A percentile compares a stretch with the other conserved stretches of the same genome.
Evolutionary conservation across 2,888 invertebrate species (phyloP).

Genomic region (Aphelenchoides bicaudatus): DNA sequence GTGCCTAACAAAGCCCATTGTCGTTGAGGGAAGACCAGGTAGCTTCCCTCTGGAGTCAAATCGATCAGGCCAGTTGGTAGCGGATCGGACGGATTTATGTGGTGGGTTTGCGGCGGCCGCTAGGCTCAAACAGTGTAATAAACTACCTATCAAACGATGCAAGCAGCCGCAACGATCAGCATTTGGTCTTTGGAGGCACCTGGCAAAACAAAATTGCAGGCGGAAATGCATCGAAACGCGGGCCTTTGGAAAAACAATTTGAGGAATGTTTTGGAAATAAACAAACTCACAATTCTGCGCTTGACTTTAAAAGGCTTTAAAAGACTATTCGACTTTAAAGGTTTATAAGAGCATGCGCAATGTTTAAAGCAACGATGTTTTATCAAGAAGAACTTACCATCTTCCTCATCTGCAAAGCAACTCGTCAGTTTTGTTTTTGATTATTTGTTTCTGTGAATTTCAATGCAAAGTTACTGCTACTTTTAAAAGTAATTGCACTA

Average conservation of each 20-base stretch:
- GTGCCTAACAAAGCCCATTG: too few species aligned
- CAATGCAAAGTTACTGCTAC: neutral
- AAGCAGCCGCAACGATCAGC: neutral
- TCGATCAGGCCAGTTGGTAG: too few species aligned
- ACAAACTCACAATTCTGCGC: neutral
- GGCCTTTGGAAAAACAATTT: neutral
- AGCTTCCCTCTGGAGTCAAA: too few species aligned
- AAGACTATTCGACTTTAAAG: neutral
- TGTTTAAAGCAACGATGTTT: neutral
- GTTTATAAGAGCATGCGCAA: too few species aligned
- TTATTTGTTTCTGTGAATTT: too few species aligned
- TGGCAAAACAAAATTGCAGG: neutral
- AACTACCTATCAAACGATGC: too few species aligned
- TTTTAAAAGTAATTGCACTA: neutral
- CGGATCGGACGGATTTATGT: too few species aligned
- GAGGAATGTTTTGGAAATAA: slow-evolving; percentile 7
- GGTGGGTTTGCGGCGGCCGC: too few species aligned
- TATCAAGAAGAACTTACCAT: neutral
- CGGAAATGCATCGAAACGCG: slow-evolving; percentile 3
- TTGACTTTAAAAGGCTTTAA: neutral
- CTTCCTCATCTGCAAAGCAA: slow-evolving; percentile 1
- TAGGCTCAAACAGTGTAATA: too few species aligned
- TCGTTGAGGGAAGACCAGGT: too few species aligned
- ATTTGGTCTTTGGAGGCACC: neutral
- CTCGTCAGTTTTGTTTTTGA: too few species aligned